Evolutionary conservation across 2,797 vertebrate species (phyloP).

Genomic region (Nasua narica): DNA sequence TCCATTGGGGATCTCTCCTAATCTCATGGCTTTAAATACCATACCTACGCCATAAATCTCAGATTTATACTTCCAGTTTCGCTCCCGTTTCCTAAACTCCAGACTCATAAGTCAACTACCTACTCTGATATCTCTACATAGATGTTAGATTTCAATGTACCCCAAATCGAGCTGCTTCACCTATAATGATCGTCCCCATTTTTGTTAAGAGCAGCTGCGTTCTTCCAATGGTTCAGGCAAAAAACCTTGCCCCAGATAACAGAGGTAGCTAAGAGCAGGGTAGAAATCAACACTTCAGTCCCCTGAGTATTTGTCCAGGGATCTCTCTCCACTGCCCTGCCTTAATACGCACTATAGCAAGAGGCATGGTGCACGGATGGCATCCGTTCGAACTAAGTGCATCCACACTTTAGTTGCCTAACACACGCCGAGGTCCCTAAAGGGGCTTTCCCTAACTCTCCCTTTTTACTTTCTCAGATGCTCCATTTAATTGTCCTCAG

Average conservation of each 20-base stretch:
- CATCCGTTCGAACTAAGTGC: background rate
- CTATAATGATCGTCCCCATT: background rate
- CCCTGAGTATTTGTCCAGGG: background rate
- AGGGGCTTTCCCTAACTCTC: background rate
- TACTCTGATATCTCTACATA: conserved; percentile 2
- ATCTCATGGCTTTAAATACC: background rate
- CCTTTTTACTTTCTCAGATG: background rate
- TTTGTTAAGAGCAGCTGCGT: background rate
- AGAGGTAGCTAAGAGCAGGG: background rate
- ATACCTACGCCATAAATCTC: background rate
- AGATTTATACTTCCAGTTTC: background rate
- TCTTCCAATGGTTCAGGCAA: background rate
- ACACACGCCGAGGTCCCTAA: background rate
- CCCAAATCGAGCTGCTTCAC: background rate
- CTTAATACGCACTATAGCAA: background rate
- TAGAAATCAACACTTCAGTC: background rate
- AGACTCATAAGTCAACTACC: background rate
- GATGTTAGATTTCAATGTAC: conserved; percentile 19
- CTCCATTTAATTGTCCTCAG: conserved; percentile 16
- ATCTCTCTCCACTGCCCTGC: background rate
- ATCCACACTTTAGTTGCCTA: background rate
- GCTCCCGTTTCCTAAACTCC: background rate
- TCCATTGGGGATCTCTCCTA: background rate
- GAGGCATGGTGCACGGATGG: background rate
- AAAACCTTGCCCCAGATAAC: background rate